phyloP scores from a whole-genome alignment of 2,113 vertebrate species.

The Recurvirostra avosetta region DNA sequence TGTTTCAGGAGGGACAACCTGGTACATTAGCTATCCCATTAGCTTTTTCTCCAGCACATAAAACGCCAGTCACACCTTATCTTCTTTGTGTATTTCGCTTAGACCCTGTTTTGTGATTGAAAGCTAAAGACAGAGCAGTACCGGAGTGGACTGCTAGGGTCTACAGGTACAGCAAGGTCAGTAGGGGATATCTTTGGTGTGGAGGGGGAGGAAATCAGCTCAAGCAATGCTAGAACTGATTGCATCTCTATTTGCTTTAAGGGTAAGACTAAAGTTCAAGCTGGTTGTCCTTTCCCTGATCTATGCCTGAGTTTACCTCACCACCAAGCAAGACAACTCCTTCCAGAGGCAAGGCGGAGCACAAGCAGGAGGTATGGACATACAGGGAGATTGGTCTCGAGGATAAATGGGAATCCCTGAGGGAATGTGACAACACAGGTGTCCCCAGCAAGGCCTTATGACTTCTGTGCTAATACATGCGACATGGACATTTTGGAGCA shows the following conservation, averaged over 20 bases:
- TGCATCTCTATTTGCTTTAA: neutral
- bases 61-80: neutral
- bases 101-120: neutral
- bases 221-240: neutral
- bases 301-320: neutral
- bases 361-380: neutral
- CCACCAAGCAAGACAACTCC: neutral
- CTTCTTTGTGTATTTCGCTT: neutral
- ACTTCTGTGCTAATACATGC: neutral
- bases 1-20: neutral
- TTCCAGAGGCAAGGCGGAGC: neutral
- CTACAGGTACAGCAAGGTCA: neutral
- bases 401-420: neutral
- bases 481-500: neutral
- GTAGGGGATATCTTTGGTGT: neutral
- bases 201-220: neutral
- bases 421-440: neutral
- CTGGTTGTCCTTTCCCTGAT: neutral
- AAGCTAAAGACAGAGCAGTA: neutral
- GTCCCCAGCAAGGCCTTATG: neutral
- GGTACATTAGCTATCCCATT: neutral
- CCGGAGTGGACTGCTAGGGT: neutral
- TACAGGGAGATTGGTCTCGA: rapidly evolving
- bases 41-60: neutral
- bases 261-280: neutral